Base-by-base conservation (phyloP, 2,888 invertebrate species). In the Agelastica alni region DNA sequence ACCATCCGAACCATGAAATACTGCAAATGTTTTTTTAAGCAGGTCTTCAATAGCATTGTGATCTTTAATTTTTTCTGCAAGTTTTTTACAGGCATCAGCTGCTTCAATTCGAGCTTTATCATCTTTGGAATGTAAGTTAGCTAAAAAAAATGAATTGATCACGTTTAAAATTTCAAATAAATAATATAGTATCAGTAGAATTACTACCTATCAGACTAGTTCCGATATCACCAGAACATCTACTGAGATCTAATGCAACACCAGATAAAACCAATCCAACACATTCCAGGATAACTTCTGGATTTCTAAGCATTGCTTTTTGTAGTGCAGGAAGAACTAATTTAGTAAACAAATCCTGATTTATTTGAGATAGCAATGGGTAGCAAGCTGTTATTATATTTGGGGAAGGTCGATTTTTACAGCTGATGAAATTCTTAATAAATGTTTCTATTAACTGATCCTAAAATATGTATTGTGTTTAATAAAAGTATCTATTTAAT, bases 251-350 rank as follows among this genome's bases (percentile, higher is more conserved):
- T 3, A 93, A 75, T 47, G 84, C 81, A 4, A 94, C 72, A 46
- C 86, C 85, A 4, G 82, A 53, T 16, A 96, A 76, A 55, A 95
- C 85, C 41, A 86, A 81, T 0, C 90, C 90, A 28, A 96, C 88
- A 12, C 87, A 86, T 73, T 89, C 85, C 13, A 96, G 81, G 58
- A 92, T 89, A 46, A 93, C 86, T 81, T 98, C 98, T 0, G 98
- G 96, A 77, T 92, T 96, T 44, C 98, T 80, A 18, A 98, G 79
- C 86, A 97, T 89, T 13, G 93, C 87, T 74, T 95, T 94, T 74
- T 94, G 92, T 48, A 96, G 79, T 1, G 93, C 88, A 1, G 96
- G 95, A 56, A 95, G 78, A 34, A 97, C 75, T 4, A 79, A 79
- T 37, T 81, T 83, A 68, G 88, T 86, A 66, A 96, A 92, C 45